Base-by-base conservation (phyloP, 2,113 vertebrate genomes). In the Sorex fumeus region DNA sequence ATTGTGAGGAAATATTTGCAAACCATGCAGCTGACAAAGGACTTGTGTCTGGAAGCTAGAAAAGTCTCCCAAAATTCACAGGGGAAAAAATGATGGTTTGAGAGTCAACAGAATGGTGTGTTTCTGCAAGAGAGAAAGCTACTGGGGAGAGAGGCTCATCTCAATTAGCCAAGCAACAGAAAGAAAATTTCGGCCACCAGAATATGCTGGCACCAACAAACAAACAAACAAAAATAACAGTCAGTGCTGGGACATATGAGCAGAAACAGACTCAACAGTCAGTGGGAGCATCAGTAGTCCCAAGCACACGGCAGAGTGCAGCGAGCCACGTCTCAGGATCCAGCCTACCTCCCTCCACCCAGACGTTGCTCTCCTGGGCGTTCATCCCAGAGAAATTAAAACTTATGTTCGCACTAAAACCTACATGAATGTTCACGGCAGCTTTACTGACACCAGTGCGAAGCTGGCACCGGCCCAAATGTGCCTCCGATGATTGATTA, bases 211-310 rank as follows among this genome's bases (percentile, higher is more conserved):
- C 18, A 3, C 2, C 3, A 16, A 66, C 5, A 16, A 77, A 88
- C 9, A 50, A 23, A 11, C 0, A 40, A 40, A 3, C 40, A 40
- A 40, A 40, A 7, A 34, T 28, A 9, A 23, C 32, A 18, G 3
- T 40, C 4, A 8, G 3, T 16, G 23, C 10, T 1, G 66, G 10
- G 0, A 43, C 40, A 53, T 43, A 43, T 0, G 53, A 30, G 23
- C 66, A 15, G 40, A 72, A 9, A 19, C 34, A 1, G 1, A 32
- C 15, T 0, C 86, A 62, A 27, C 21, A 40, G 66, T 18, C 2
- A 1, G 25, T 0, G 83, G 36, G 12, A 6, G 28, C 0, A 3
- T 32, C 3, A 6, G 5, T 1, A 3, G 10, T 53, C 0, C 9
- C 32, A 34, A 4, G 0, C 50, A 3, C 13, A 12, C 3, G 12